Percentiles rank a stretch among this genome's conserved stretches.
phyloP scores from a whole-genome alignment of 2,113 vertebrate species.

The Elachura formosa region DNA sequence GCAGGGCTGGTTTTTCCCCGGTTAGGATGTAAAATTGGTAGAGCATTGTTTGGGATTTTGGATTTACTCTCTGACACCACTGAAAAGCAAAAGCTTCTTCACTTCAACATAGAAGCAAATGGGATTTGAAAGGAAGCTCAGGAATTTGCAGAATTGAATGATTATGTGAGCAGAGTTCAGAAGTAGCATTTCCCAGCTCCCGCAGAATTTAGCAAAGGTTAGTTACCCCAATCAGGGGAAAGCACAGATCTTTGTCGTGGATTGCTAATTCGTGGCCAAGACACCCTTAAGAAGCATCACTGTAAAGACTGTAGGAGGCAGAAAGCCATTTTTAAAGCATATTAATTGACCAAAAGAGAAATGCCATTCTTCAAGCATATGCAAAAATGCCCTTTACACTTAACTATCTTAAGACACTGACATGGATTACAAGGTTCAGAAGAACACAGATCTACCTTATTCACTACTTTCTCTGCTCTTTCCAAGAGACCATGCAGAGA shows the following conservation, averaged over 20 bases:
- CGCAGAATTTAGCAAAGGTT: background rate
- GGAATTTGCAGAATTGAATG: background rate
- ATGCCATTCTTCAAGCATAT: background rate
- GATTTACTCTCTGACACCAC: background rate
- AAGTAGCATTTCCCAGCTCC: background rate
- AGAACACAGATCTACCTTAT: background rate
- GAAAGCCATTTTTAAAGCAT: background rate
- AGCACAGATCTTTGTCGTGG: background rate
- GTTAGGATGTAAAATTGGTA: background rate
- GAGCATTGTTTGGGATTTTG: background rate
- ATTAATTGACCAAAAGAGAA: background rate
- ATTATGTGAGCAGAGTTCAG: background rate
- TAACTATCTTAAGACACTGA: background rate
- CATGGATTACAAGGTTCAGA: background rate
- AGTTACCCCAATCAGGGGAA: background rate
- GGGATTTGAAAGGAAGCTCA: background rate
- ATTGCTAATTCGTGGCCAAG: background rate
- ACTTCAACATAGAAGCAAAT: background rate
- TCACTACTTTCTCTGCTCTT: background rate
- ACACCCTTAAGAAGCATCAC: background rate
- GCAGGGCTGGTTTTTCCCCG: background rate
- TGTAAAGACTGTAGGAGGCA: background rate
- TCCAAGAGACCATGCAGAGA: background rate
- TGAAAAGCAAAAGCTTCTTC: background rate
- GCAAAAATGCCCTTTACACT: background rate